Conservation (phyloP, 1,140 invertebrate genomes). For the Zaprionus tsacasi region DNA sequence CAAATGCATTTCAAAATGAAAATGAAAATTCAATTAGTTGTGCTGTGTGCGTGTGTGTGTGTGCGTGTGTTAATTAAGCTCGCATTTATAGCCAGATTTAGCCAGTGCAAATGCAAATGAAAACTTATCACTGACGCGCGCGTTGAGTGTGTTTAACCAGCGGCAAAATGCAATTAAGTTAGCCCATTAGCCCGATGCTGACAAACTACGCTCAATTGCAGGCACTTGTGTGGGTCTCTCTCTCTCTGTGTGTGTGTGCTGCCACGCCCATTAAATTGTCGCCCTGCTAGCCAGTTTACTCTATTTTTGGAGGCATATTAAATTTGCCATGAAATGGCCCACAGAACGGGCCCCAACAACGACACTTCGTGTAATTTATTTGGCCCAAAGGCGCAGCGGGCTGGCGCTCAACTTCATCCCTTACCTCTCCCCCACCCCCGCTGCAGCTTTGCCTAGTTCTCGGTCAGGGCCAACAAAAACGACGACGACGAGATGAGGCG, state of each 20-base stretch:
- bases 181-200: slow-evolving; percentile 17
- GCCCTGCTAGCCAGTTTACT: neutral
- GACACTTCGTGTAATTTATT: slow-evolving; percentile 80
- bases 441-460: slow-evolving; percentile 12
- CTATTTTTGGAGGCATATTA: slow-evolving; percentile 51
- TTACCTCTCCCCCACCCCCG: neutral
- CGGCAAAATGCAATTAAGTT: slow-evolving; percentile 57
- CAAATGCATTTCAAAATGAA: slow-evolving; percentile 64
- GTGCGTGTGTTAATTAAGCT: slow-evolving; percentile 60
- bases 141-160: slow-evolving; percentile 35
- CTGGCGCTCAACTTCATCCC: slow-evolving; percentile 23
- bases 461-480: slow-evolving; percentile 30
- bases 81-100: slow-evolving; percentile 56
- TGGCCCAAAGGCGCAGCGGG: slow-evolving; percentile 67
- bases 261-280: slow-evolving; percentile 33
- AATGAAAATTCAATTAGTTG: slow-evolving; percentile 70
- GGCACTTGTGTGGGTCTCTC: neutral
- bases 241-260: neutral
- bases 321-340: slow-evolving; percentile 75
- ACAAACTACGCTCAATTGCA: neutral
- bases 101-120: slow-evolving; percentile 54
- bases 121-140: slow-evolving; percentile 58
- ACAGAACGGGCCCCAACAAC: slow-evolving; percentile 70
- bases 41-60: neutral
- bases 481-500: slow-evolving; percentile 57